phyloP scores from a whole-genome alignment of 2,888 invertebrate genomes.

The Harmothoe impar region DNA sequence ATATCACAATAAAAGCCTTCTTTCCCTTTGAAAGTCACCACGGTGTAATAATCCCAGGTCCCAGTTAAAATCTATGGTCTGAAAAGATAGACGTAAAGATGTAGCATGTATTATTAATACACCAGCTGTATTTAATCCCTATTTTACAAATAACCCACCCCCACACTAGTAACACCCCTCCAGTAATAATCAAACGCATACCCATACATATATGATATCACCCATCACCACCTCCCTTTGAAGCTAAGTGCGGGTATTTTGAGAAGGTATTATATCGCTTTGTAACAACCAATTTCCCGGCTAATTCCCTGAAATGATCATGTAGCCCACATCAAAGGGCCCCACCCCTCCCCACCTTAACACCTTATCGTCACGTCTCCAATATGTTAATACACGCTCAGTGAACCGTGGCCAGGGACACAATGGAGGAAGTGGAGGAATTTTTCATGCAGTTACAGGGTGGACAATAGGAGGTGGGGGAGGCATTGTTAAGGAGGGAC shows the following conservation, averaged over 20 bases:
- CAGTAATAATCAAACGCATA: too few species aligned
- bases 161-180: too few species aligned
- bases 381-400: not conserved
- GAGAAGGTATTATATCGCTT: slow-evolving; percentile 29
- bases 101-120: too few species aligned
- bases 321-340: slow-evolving; percentile 40
- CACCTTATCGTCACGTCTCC: slow-evolving; percentile 7
- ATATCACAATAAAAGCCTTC: too few species aligned
- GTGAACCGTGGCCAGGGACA: not conserved
- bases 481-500: not conserved
- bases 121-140: too few species aligned
- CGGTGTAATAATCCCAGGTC: too few species aligned
- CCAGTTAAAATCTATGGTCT: too few species aligned
- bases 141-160: too few species aligned
- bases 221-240: not conserved
- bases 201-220: too few species aligned
- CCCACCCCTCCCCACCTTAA: not conserved
- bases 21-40: too few species aligned
- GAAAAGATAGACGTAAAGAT: too few species aligned
- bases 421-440: not conserved
- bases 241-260: slow-evolving; percentile 24
- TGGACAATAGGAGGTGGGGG: not conserved
- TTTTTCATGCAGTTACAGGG: slow-evolving; percentile 8
- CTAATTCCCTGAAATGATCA: slow-evolving; percentile 51
- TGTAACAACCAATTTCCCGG: slow-evolving; percentile 45